A percentile compares a stretch with the other conserved stretches of the same genome.
These are phyloP conservation scores for Heliconius sara DNA, from an alignment of 2,888 invertebrate species.

Conservation along the genomic window DNA sequence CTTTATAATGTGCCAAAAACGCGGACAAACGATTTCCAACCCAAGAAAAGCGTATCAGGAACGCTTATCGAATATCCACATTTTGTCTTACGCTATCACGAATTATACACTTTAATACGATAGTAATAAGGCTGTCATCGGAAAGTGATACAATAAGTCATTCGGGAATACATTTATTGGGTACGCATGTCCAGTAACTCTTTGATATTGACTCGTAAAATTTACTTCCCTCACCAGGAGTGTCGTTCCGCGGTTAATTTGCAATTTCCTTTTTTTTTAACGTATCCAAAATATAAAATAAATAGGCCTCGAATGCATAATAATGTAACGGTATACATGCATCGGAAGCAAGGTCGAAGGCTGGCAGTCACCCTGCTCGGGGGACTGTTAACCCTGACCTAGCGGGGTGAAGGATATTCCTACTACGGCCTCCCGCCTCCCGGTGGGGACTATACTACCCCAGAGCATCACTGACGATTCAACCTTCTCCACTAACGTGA, in stretches of 20 bases:
- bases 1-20: conserved; percentile 49
- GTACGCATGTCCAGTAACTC: conserved; percentile 76
- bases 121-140: conserved; percentile 67
- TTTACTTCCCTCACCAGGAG: conserved; percentile 4
- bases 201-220: conserved; percentile 51
- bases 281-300: neutral
- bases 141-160: conserved; percentile 60
- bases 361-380: conserved; percentile 75
- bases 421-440: conserved; percentile 73
- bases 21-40: conserved; percentile 68
- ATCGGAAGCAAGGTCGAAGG: conserved; percentile 77
- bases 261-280: neutral
- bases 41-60: conserved; percentile 68
- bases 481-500: conserved; percentile 72
- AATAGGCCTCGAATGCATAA: conserved; percentile 31
- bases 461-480: conserved; percentile 73
- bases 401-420: conserved; percentile 82
- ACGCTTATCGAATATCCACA: conserved; percentile 63
- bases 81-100: conserved; percentile 62
- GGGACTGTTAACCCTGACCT: conserved; percentile 83
- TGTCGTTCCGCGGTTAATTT: neutral
- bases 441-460: conserved; percentile 61
- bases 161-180: conserved; percentile 63
- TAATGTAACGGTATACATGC: conserved; percentile 51
- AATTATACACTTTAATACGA: conserved; percentile 73